These are phyloP conservation scores for Hipparchia sbordonii DNA, from an alignment of 2,888 invertebrate species.

Conservation along the genomic window DNA sequence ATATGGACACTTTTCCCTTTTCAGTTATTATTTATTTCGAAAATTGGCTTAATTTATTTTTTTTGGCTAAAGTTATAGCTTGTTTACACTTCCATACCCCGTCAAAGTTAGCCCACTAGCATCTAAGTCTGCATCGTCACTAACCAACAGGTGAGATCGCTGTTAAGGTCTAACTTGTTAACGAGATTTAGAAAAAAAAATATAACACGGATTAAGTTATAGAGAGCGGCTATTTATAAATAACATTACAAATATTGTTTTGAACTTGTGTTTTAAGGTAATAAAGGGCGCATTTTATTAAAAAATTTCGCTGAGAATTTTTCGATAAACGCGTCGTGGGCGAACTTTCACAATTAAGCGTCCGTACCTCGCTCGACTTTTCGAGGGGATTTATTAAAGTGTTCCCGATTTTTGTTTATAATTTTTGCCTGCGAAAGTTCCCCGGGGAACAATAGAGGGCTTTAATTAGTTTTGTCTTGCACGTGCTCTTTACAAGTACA, in stretches of 20 bases:
- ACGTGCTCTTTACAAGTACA: slow-evolving; percentile 1
- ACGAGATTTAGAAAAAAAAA: too few species aligned
- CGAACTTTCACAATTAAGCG: slow-evolving; percentile 43
- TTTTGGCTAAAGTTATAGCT: too few species aligned
- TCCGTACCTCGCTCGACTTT: slow-evolving; percentile 36
- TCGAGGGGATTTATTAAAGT: slow-evolving; percentile 42
- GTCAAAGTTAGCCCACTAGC: too few species aligned
- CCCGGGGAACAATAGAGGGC: slow-evolving; percentile 16
- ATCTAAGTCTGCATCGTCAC: too few species aligned
- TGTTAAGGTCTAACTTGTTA: too few species aligned
- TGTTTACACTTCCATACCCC: too few species aligned
- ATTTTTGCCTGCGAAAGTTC: slow-evolving; percentile 23
- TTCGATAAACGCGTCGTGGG: slow-evolving; percentile 36
- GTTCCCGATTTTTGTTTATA: slow-evolving; percentile 35
- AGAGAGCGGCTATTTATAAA: too few species aligned
- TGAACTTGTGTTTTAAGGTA: slow-evolving; percentile 9
- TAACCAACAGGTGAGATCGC: too few species aligned
- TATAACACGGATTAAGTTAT: too few species aligned
- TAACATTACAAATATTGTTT: slow-evolving; percentile 9
- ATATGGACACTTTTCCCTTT: too few species aligned
- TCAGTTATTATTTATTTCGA: too few species aligned
- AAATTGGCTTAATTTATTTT: too few species aligned
- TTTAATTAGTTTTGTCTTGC: slow-evolving; percentile 27
- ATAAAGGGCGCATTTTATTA: slow-evolving; percentile 25
- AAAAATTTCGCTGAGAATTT: slow-evolving; percentile 20